Conservation (phyloP, 2,113 vertebrate genomes). For the Benitochromis conjunctus region DNA sequence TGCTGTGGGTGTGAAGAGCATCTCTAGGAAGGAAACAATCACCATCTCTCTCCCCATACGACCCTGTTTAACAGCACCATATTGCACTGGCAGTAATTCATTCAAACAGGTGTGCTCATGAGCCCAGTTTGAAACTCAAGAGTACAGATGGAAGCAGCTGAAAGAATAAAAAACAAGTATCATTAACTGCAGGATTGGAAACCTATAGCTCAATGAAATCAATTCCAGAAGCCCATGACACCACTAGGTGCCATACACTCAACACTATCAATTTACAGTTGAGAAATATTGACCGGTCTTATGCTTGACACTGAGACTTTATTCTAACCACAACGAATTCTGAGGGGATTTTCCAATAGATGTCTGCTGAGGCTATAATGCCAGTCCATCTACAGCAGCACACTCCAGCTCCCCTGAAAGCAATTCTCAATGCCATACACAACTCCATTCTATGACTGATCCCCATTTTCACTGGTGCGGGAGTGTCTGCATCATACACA, state of each 20-base stretch:
- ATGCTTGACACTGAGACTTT: slow-evolving; percentile 46
- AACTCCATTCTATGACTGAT: slow-evolving; percentile 44
- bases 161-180: slow-evolving; percentile 49
- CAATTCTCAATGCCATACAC: slow-evolving; percentile 44
- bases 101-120: slow-evolving; percentile 41
- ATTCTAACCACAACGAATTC: slow-evolving; percentile 54
- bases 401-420: slow-evolving; percentile 49
- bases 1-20: slow-evolving; percentile 24
- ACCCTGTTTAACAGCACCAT: slow-evolving; percentile 31
- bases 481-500: slow-evolving; percentile 9
- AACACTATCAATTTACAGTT: slow-evolving; percentile 52
- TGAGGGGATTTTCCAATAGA: slow-evolving; percentile 55
- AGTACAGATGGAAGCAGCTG: slow-evolving; percentile 17
- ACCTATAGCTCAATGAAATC: slow-evolving; percentile 32
- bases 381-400: slow-evolving; percentile 37
- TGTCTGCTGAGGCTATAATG: slow-evolving; percentile 39
- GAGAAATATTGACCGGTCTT: slow-evolving; percentile 45
- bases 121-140: neutral
- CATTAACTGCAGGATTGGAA: slow-evolving; percentile 36
- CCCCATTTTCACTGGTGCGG: slow-evolving; percentile 5
- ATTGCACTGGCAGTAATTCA: slow-evolving; percentile 27
- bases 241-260: slow-evolving; percentile 10
- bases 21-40: slow-evolving; percentile 52
- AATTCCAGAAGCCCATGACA: slow-evolving; percentile 34
- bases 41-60: slow-evolving; percentile 37